A percentile compares a stretch with the other conserved stretches of the same genome.
Conservation (phyloP, 2,113 vertebrate species). For the Recurvirostra avosetta region DNA sequence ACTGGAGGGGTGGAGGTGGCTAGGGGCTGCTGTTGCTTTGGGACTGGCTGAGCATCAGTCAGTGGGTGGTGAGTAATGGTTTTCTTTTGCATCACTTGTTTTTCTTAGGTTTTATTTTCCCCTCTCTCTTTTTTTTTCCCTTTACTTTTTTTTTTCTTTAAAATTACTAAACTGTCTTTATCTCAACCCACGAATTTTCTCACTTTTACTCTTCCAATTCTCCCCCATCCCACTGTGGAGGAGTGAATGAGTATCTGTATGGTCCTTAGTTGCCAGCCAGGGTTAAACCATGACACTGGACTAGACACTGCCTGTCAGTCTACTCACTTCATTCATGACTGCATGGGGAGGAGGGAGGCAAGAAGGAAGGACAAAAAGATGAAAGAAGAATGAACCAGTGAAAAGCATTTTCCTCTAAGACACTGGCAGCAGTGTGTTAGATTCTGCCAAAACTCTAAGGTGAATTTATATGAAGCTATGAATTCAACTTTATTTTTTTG, state of each 20-base stretch:
- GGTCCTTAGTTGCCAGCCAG: background rate
- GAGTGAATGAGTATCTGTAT: fast-evolving
- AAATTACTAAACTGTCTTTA: background rate
- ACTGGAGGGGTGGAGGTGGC: background rate
- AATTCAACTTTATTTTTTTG: background rate
- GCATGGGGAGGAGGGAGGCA: background rate
- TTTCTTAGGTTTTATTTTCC: background rate
- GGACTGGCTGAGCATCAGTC: fast-evolving
- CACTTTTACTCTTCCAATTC: background rate
- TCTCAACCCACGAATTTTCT: background rate
- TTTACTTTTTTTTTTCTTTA: background rate
- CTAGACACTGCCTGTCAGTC: background rate
- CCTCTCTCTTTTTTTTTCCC: background rate
- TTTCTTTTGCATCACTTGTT: background rate
- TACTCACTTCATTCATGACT: background rate
- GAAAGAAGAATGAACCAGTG: background rate
- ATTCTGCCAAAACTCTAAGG: background rate
- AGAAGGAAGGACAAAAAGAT: background rate
- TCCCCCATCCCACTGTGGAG: background rate
- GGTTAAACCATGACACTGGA: background rate
- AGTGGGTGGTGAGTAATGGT: background rate
- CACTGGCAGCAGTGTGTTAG: background rate
- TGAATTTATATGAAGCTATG: background rate
- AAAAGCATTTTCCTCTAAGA: background rate
- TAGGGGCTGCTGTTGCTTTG: background rate